Evolutionary conservation across 2,797 vertebrate species (phyloP).

Genomic region (Triplophysa bombifrons): DNA sequence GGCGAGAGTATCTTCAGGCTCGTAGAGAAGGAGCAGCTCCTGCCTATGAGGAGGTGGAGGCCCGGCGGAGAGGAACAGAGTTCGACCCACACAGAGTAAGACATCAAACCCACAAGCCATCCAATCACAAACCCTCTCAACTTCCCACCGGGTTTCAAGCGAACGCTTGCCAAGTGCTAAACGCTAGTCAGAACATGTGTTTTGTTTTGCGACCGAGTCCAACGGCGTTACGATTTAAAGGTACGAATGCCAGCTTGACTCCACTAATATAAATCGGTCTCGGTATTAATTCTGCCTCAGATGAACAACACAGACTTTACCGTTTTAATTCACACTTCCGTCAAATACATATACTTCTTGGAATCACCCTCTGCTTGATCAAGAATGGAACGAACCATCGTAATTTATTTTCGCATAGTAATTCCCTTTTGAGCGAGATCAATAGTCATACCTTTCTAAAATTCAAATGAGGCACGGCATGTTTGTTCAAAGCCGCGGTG

Average conservation of each 20-base stretch:
- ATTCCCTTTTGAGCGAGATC: constrained; percentile 60
- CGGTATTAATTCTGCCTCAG: not conserved
- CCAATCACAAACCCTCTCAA: not conserved
- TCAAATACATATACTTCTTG: constrained; percentile 11
- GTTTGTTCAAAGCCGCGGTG: constrained; percentile 45
- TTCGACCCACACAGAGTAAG: constrained; percentile 85
- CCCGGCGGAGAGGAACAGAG: constrained; percentile 74
- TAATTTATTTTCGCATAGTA: constrained; percentile 50
- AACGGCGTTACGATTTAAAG: not conserved
- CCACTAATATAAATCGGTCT: not conserved
- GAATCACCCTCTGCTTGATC: constrained; percentile 20
- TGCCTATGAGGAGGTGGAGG: constrained; percentile 84
- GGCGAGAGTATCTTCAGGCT: constrained; percentile 93
- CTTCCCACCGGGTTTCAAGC: not conserved
- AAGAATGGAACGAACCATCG: constrained; percentile 26
- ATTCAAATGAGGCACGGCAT: constrained; percentile 55
- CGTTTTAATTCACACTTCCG: not conserved
- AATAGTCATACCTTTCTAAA: constrained; percentile 65
- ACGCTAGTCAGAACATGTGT: not conserved
- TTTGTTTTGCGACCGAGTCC: not conserved
- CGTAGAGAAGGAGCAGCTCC: constrained; percentile 84
- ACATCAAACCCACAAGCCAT: constrained; percentile 32
- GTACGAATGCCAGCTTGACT: not conserved
- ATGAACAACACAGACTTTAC: not conserved
- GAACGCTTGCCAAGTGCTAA: not conserved